phyloP scores from a whole-genome alignment of 2,797 vertebrate species.

The Synaphobranchus kaupii region DNA sequence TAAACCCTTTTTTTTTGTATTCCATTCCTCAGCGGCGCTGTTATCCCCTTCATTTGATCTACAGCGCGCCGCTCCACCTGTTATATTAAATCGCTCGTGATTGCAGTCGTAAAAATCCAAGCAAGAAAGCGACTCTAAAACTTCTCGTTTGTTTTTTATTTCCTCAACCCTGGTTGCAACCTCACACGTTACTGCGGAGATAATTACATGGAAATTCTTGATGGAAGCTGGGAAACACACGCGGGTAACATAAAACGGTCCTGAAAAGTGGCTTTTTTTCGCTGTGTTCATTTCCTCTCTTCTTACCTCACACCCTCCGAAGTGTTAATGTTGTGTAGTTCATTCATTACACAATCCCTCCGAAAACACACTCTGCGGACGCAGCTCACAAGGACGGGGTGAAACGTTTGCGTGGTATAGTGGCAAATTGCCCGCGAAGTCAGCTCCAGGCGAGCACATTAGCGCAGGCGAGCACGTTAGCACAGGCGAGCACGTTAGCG shows the following conservation, averaged over 20 bases:
- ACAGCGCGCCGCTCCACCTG: constrained; percentile 15
- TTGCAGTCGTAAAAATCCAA: constrained; percentile 13
- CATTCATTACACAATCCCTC: neutral
- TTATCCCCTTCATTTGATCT: constrained; percentile 13
- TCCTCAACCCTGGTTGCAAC: constrained; percentile 4
- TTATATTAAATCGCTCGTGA: constrained; percentile 16
- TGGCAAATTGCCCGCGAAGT: neutral
- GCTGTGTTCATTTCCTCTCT: neutral
- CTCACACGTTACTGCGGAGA: constrained; percentile 1
- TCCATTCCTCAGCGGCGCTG: neutral
- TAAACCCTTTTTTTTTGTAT: neutral
- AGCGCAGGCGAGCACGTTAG: neutral
- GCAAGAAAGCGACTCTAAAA: neutral
- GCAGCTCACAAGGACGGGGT: neutral
- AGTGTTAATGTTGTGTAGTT: constrained; percentile 18
- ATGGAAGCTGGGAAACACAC: neutral
- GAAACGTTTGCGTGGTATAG: neutral
- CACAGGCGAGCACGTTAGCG: neutral
- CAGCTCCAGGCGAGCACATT: neutral
- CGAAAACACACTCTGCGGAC: neutral
- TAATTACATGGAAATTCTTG: constrained; percentile 25
- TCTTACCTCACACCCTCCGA: neutral
- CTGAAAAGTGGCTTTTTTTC: neutral
- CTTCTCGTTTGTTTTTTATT: neutral
- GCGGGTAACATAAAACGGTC: neutral